Evolutionary conservation across 1,140 invertebrate species (phyloP).

Genomic region (Micrasema minimum): DNA sequence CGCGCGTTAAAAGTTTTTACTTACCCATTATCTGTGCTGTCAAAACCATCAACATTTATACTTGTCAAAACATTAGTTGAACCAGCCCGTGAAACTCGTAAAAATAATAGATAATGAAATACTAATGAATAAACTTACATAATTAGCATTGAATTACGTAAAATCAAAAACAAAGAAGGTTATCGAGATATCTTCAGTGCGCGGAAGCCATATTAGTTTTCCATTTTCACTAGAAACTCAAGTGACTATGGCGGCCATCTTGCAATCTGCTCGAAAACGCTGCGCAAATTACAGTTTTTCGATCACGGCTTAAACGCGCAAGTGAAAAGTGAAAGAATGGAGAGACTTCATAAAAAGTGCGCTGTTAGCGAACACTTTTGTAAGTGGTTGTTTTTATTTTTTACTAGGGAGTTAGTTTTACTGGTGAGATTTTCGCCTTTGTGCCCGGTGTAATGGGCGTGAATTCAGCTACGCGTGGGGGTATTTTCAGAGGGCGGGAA

Average conservation of each 20-base stretch:
- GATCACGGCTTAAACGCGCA: background rate
- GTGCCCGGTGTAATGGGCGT: constrained; percentile 34
- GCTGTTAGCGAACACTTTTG: constrained; percentile 3
- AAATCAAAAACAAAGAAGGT: too few species aligned
- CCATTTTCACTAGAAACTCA: constrained; percentile 31
- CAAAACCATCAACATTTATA: background rate
- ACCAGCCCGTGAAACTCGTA: background rate
- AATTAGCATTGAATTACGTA: too few species aligned
- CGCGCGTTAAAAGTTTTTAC: background rate
- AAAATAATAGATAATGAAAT: background rate
- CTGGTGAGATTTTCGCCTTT: background rate
- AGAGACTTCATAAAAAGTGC: constrained; percentile 1
- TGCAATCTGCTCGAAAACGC: constrained; percentile 33
- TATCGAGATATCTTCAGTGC: background rate
- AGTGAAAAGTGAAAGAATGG: background rate
- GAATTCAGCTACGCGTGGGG: constrained; percentile 40
- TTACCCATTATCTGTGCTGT: background rate
- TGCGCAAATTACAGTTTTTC: constrained; percentile 39
- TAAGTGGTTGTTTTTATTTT: background rate
- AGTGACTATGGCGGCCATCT: constrained; percentile 45
- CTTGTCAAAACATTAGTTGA: constrained; percentile 1
- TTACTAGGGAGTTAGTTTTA: background rate
- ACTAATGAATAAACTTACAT: background rate
- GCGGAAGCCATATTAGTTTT: constrained; percentile 36
- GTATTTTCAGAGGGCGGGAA: constrained; percentile 35